Percentiles rank a stretch among this genome's conserved stretches.
phyloP scores from a whole-genome alignment of 1,140 invertebrate species.

The Anagrus nilaparvatae region DNA sequence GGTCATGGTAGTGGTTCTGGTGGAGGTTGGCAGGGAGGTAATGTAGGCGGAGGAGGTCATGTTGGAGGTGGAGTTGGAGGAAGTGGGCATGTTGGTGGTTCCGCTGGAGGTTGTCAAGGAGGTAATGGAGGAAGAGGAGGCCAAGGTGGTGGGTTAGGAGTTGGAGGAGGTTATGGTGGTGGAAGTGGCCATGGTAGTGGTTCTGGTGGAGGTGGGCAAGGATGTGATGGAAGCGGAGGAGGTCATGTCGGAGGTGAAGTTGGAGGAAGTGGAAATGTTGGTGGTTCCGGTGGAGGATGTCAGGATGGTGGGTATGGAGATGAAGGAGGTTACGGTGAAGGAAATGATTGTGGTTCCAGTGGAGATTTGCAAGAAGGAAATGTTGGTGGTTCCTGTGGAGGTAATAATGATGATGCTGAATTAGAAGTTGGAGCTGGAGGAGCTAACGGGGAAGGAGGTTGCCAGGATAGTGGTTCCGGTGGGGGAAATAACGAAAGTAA shows the following conservation, averaged over 20 bases:
- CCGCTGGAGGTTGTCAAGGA: not conserved
- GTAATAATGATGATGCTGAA: not conserved
- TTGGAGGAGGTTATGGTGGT: not conserved
- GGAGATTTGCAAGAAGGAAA: not conserved
- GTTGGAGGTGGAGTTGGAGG: too few relatives aligned
- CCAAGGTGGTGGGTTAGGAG: not conserved
- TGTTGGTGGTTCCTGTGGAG: not conserved
- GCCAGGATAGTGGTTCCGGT: not conserved
- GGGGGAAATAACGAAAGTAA: too few relatives aligned
- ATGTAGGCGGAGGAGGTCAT: too few relatives aligned
- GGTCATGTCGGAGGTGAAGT: too few relatives aligned
- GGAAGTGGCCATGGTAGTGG: not conserved
- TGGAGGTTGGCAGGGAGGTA: too few relatives aligned
- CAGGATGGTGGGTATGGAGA: not conserved
- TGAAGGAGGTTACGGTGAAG: not conserved
- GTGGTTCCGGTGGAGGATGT: too few relatives aligned
- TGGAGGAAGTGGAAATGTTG: too few relatives aligned
- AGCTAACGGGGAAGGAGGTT: not conserved
- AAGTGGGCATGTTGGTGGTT: too few relatives aligned
- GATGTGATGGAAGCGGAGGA: not conserved
- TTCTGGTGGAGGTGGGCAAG: not conserved
- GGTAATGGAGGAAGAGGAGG: not conserved
- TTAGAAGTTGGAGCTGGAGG: not conserved
- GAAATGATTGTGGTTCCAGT: not conserved
- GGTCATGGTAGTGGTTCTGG: too few relatives aligned